These are phyloP conservation scores for Typhlichthys eigenmanni DNA, from an alignment of 2,797 vertebrate genomes.

Conservation along the genomic window DNA sequence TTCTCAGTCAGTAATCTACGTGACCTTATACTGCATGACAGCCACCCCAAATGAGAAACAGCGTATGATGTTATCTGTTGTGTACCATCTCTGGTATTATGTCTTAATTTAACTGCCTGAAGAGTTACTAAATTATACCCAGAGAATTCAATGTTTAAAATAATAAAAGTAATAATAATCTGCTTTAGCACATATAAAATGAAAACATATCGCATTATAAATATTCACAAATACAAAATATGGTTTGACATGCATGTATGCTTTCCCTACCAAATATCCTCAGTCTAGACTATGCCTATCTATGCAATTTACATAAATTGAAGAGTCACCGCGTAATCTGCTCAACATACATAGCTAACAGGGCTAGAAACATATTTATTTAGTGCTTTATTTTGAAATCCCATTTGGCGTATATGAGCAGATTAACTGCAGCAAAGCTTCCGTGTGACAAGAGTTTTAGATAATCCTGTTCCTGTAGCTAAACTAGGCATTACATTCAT, in stretches of 20 bases:
- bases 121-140: no score
- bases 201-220: no score
- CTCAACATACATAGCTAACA: slow-evolving; percentile 23
- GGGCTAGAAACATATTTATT: slow-evolving; percentile 46
- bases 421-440: slow-evolving; percentile 61
- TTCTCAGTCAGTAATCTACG: background rate
- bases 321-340: slow-evolving; percentile 28
- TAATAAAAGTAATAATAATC: no score
- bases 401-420: slow-evolving; percentile 50
- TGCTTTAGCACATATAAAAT: no score
- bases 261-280: background rate
- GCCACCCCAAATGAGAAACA: no score
- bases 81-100: no score
- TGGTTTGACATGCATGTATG: no score
- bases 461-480: slow-evolving; percentile 68
- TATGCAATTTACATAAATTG: slow-evolving; percentile 10
- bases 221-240: no score
- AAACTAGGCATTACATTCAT: slow-evolving; percentile 70
- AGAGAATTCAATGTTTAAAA: no score
- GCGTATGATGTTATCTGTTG: no score
- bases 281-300: background rate
- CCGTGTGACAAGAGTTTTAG: slow-evolving; percentile 40
- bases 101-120: no score
- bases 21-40: no score
- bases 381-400: slow-evolving; percentile 47